Percentiles rank a stretch among this genome's conserved stretches.
phyloP scores from a whole-genome alignment of 2,113 vertebrate species.

The Tychaedon coryphoeus region DNA sequence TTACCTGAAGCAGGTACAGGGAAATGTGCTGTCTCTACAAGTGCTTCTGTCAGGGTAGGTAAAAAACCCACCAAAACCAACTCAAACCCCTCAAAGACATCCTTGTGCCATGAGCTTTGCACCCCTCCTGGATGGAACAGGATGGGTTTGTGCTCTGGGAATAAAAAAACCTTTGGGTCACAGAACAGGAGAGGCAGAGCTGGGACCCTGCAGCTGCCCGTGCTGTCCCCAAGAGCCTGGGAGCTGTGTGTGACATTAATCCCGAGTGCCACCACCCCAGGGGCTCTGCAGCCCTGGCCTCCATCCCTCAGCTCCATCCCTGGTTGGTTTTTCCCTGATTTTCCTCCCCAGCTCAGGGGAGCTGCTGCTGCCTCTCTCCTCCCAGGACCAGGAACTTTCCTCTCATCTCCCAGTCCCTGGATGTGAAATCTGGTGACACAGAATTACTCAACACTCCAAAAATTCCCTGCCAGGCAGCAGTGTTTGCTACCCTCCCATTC shows the following conservation, averaged over 20 bases:
- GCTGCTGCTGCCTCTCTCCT: neutral
- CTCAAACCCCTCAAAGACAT: accelerated
- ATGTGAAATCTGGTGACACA: constrained; percentile 71
- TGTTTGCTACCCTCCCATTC: constrained; percentile 69
- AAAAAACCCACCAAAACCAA: neutral
- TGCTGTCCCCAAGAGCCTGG: neutral
- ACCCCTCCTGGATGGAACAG: neutral
- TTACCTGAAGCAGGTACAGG: neutral
- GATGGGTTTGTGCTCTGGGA: neutral
- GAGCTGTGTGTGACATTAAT: neutral
- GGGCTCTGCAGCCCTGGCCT: neutral
- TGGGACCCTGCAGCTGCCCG: neutral
- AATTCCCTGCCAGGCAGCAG: constrained; percentile 67
- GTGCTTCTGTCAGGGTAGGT: neutral
- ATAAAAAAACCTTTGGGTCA: neutral
- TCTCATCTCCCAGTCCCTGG: constrained; percentile 28
- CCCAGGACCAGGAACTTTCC: neutral
- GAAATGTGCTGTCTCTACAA: neutral
- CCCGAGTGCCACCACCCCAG: neutral
- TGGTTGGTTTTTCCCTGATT: neutral
- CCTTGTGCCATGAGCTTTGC: neutral
- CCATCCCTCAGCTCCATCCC: neutral
- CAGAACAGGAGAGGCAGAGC: neutral
- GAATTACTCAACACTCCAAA: constrained; percentile 76
- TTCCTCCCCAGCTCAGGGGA: neutral